phyloP scores from a whole-genome alignment of 2,113 vertebrate genomes.

The Colossoma macropomum region DNA sequence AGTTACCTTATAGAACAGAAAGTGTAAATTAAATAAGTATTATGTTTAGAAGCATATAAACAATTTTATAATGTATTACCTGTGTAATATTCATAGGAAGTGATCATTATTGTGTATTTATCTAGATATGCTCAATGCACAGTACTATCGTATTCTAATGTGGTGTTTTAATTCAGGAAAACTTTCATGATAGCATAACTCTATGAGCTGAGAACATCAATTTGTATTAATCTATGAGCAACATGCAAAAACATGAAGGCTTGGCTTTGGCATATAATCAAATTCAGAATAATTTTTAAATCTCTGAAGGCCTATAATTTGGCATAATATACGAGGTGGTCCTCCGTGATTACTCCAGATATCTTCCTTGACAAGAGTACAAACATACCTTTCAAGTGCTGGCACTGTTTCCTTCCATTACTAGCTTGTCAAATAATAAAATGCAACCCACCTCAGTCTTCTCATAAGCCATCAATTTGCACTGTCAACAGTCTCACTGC shows the following conservation, averaged over 20 bases:
- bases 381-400: background rate
- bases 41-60: too few species aligned
- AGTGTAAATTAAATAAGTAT: too few species aligned
- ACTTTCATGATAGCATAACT: too few species aligned
- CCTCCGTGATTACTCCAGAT: background rate
- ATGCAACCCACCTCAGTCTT: background rate
- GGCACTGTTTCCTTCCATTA: constrained; percentile 4
- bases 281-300: background rate
- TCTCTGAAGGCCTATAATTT: background rate
- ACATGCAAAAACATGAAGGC: background rate
- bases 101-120: too few species aligned
- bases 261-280: background rate
- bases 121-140: too few species aligned
- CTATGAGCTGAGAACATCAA: too few species aligned
- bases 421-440: constrained; percentile 14
- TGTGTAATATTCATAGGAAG: too few species aligned
- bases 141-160: too few species aligned
- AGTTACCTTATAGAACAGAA: too few species aligned
- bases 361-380: constrained; percentile 5
- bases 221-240: too few species aligned
- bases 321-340: background rate
- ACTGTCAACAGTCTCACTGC: background rate
- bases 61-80: too few species aligned
- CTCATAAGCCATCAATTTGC: constrained; percentile 3
- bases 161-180: too few species aligned